Evolutionary conservation across 2,888 invertebrate species (phyloP).

Genomic region (Cetonia aurata): DNA sequence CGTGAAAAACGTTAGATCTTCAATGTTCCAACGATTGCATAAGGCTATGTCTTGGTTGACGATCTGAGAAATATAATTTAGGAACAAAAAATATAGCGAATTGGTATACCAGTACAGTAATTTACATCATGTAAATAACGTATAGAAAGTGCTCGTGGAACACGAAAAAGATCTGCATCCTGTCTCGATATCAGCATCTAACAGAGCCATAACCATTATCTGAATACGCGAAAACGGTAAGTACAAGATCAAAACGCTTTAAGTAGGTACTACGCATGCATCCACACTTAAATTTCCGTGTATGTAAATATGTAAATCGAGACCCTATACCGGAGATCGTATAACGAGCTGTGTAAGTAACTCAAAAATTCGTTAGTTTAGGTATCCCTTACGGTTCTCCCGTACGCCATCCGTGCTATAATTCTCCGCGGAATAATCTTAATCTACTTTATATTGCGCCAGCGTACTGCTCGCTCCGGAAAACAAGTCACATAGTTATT

Average conservation of each 20-base stretch:
- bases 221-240: conserved; percentile 20
- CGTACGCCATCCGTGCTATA: conserved; percentile 5
- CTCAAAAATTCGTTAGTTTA: conserved; percentile 14
- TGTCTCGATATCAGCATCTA: conserved; percentile 1
- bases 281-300: conserved; percentile 11
- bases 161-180: neutral
- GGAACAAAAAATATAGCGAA: too few species aligned
- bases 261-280: conserved; percentile 11
- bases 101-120: too few species aligned
- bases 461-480: conserved; percentile 35
- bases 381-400: conserved; percentile 4
- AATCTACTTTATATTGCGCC: conserved; percentile 36
- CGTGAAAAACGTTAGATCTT: too few species aligned
- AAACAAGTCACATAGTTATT: conserved; percentile 53
- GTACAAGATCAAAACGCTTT: neutral
- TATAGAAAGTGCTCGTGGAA: neutral
- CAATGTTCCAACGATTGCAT: too few species aligned
- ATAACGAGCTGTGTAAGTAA: conserved; percentile 12
- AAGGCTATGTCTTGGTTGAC: too few species aligned
- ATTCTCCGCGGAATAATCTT: conserved; percentile 31
- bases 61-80: too few species aligned
- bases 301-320: conserved; percentile 29
- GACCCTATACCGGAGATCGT: neutral
- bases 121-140: too few species aligned
- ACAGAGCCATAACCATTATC: conserved; percentile 10